Conservation (phyloP, 2,113 vertebrate genomes). For the Bubo scandiacus region DNA sequence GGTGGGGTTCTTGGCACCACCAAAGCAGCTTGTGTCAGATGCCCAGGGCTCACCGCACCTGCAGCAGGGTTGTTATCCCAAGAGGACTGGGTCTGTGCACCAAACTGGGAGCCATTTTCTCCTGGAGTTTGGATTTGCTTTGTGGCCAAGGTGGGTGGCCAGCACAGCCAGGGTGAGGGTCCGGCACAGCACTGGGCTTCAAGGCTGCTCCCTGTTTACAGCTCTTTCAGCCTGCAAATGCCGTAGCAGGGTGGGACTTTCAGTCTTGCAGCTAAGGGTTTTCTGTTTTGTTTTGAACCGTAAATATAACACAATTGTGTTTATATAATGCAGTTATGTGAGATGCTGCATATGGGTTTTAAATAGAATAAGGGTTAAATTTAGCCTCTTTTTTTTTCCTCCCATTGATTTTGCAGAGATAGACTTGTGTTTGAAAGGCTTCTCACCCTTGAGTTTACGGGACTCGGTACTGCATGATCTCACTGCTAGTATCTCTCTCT, state of each 20-base stretch:
- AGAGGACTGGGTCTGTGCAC: fast-evolving
- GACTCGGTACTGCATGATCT: slow-evolving; percentile 24
- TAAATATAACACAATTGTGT: slow-evolving; percentile 58
- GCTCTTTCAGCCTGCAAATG: background rate
- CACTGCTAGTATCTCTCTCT: slow-evolving; percentile 28
- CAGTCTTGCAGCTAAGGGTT: background rate
- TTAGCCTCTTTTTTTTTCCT: background rate
- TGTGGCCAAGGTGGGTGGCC: background rate
- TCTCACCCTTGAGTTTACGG: slow-evolving; percentile 49
- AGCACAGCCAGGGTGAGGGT: background rate
- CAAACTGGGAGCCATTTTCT: background rate
- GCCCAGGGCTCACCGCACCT: background rate
- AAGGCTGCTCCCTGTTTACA: background rate
- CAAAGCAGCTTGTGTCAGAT: background rate
- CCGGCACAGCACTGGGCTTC: background rate
- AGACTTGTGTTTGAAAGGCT: slow-evolving; percentile 47
- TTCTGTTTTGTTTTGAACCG: slow-evolving; percentile 24
- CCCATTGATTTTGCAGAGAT: slow-evolving; percentile 48
- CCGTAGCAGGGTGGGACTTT: background rate
- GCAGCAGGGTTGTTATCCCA: fast-evolving
- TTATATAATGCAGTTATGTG: background rate
- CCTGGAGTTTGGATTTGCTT: background rate
- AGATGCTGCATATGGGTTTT: background rate
- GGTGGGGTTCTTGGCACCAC: background rate
- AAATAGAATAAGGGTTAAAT: slow-evolving; percentile 60